Conservation (phyloP, 2,888 invertebrate species). For the Callinectes sapidus region DNA sequence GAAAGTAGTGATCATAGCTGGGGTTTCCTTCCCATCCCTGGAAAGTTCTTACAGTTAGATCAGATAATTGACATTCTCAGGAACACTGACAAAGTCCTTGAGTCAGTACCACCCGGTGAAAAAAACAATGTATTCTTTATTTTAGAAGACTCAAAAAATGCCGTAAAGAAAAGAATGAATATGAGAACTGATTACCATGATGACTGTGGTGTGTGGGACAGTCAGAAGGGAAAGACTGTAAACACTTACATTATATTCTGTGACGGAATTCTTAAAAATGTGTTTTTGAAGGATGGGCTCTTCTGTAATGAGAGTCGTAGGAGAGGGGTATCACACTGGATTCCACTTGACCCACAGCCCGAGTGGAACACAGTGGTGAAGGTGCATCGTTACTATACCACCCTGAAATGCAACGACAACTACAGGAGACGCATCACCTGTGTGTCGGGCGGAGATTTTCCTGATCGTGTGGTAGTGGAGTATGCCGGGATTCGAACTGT, state of each 20-base stretch:
- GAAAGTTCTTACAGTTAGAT: background rate
- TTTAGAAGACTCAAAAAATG: conserved; percentile 16
- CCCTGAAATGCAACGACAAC: background rate
- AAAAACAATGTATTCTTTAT: conserved; percentile 3
- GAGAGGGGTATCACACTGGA: background rate
- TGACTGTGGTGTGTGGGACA: conserved; percentile 16
- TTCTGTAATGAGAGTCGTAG: background rate
- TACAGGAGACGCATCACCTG: background rate
- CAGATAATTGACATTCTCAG: background rate
- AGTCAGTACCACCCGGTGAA: background rate
- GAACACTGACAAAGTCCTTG: background rate
- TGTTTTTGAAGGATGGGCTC: background rate
- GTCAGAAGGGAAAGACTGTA: background rate
- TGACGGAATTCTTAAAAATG: background rate
- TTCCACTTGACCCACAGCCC: background rate
- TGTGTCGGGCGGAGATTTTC: background rate
- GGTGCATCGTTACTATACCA: background rate
- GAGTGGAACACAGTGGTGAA: background rate
- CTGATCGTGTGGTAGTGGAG: background rate
- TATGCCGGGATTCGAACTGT: background rate
- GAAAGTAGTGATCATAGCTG: background rate
- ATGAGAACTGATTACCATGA: background rate
- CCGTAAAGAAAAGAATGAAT: background rate
- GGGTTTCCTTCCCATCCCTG: background rate
- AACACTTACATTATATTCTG: background rate